Evolutionary conservation across 2,888 invertebrate genomes (phyloP).

Genomic region (Pammene fasciana): DNA sequence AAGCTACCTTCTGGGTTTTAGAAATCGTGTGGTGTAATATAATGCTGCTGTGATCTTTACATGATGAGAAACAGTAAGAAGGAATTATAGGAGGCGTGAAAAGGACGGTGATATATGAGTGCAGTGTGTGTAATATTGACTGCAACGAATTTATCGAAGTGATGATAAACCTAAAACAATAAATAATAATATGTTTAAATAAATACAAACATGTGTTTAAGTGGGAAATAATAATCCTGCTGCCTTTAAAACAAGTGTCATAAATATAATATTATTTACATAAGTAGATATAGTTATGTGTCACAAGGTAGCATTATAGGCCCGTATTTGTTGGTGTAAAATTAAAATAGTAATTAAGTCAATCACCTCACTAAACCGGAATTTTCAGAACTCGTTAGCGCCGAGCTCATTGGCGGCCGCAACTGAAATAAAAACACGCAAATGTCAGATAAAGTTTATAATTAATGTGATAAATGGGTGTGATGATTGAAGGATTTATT

Average conservation of each 20-base stretch:
- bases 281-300: conserved; percentile 5
- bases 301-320: conserved; percentile 17
- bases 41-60: conserved; percentile 59
- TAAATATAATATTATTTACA: conserved; percentile 8
- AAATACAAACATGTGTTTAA: conserved; percentile 8
- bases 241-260: conserved; percentile 27
- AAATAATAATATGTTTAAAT: conserved; percentile 34
- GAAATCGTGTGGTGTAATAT: conserved; percentile 56
- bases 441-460: conserved; percentile 4
- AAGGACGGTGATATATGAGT: conserved; percentile 63
- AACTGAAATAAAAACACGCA: conserved; percentile 65
- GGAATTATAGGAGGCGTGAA: conserved; percentile 62
- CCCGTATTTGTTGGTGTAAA: conserved; percentile 14
- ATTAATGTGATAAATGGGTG: conserved; percentile 1
- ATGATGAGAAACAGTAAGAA: conserved; percentile 59
- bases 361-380: conserved; percentile 82
- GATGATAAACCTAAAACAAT: conserved; percentile 81
- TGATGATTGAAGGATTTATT: not conserved
- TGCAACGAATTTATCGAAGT: conserved; percentile 68
- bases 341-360: conserved; percentile 3
- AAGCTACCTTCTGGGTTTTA: conserved; percentile 55
- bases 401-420: conserved; percentile 77
- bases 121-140: conserved; percentile 62
- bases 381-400: conserved; percentile 81
- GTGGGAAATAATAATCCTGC: conserved; percentile 15